phyloP scores from a whole-genome alignment of 2,113 vertebrate species.

The Caracal caracal region DNA sequence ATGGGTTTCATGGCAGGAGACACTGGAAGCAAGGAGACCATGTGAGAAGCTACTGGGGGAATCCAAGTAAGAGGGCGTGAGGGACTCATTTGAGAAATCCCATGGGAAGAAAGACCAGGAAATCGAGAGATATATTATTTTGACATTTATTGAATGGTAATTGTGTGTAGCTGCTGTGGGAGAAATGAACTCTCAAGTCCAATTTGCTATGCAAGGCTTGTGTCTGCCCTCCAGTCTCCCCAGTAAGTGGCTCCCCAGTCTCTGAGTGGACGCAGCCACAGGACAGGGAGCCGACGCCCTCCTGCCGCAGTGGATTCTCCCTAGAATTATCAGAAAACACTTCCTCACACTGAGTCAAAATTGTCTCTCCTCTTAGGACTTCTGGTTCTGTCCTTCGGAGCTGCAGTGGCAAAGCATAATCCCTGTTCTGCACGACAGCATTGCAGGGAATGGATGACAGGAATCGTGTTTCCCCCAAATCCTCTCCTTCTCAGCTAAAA shows the following conservation, averaged over 20 bases:
- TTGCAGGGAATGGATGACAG: not conserved
- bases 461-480: conserved; percentile 44
- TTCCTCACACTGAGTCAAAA: not conserved
- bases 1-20: conserved; percentile 35
- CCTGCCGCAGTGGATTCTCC: not conserved
- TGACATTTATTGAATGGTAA: conserved; percentile 61
- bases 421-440: not conserved
- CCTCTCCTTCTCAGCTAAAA: not conserved
- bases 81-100: conserved; percentile 58
- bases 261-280: not conserved
- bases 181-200: conserved; percentile 51
- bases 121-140: conserved; percentile 56
- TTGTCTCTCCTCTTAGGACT: not conserved
- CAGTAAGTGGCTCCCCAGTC: not conserved
- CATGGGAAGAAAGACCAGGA: conserved; percentile 17
- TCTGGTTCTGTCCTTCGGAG: not conserved
- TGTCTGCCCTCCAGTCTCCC: not conserved
- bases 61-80: not conserved
- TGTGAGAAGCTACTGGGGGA: not conserved
- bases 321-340: conserved; percentile 53
- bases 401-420: not conserved
- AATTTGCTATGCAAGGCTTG: conserved; percentile 26
- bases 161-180: conserved; percentile 40
- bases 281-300: not conserved
- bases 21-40: not conserved